Conservation (phyloP, 1,140 invertebrate species). For the Mya arenaria region DNA sequence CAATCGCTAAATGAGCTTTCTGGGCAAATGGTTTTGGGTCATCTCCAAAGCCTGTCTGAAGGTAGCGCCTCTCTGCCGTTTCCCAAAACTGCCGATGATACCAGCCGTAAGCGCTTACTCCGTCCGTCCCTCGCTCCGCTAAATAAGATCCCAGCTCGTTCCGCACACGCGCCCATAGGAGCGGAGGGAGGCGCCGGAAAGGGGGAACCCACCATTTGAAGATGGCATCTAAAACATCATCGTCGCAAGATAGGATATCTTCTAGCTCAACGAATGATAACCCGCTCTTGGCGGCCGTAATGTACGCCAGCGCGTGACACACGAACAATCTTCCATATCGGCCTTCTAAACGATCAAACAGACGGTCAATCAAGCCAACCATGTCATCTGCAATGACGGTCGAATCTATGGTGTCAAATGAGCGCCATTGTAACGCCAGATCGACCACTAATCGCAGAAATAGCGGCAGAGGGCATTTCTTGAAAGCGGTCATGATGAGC, state of each 20-base stretch:
- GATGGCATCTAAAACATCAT: slow-evolving; percentile 68
- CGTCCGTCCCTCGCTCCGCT: slow-evolving; percentile 96
- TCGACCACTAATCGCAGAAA: slow-evolving; percentile 64
- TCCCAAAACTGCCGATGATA: slow-evolving; percentile 68
- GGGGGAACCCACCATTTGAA: slow-evolving; percentile 59
- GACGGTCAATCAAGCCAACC: slow-evolving; percentile 56
- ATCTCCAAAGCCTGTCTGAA: slow-evolving; percentile 87
- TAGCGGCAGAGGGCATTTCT: slow-evolving; percentile 60
- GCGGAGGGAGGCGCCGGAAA: slow-evolving; percentile 66
- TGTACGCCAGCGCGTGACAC: slow-evolving; percentile 82
- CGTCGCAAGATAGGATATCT: slow-evolving; percentile 74
- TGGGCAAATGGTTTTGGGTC: neutral
- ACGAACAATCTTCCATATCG: slow-evolving; percentile 66
- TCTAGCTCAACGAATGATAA: slow-evolving; percentile 72
- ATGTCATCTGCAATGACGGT: slow-evolving; percentile 50
- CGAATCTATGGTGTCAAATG: slow-evolving; percentile 53
- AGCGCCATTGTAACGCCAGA: slow-evolving; percentile 58
- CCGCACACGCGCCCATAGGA: slow-evolving; percentile 80
- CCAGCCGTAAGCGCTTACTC: slow-evolving; percentile 66
- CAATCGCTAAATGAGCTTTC: slow-evolving; percentile 39
- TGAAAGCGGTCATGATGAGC: slow-evolving; percentile 64
- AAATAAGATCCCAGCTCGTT: slow-evolving; percentile 97
- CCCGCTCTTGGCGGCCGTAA: slow-evolving; percentile 68
- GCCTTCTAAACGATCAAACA: slow-evolving; percentile 67
- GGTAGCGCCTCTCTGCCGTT: slow-evolving; percentile 90